Base-by-base conservation (phyloP, 2,888 invertebrate genomes). In the Idaea dimidiata region DNA sequence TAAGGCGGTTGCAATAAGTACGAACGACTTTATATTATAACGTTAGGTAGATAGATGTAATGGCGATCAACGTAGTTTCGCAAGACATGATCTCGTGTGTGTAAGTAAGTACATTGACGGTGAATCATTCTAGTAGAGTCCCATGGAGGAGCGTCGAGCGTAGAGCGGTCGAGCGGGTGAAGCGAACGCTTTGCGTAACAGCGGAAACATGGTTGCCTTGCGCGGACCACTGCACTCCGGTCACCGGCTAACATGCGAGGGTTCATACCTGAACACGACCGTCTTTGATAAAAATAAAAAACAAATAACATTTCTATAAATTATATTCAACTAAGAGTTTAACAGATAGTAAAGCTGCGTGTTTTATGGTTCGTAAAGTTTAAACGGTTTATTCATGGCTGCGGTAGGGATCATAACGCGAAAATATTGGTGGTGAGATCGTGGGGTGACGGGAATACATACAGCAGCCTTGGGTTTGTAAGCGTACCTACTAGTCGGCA, bases 141-240 rank as follows among this genome's bases (percentile, higher is more conserved):
- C 71, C 65, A 69, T 70, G 74, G 75, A 71, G 65, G 66, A 73
- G 71, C 58, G 66, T 71, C 67, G 76, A 69, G 71, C 58, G 66
- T 71, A 68, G 76, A 69, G 71, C 70, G 66, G 70, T 69, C 72
- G 70, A 75, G 73, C 72, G 69, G 65, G 62, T 72, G 68, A 72
- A 70, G 64, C 65, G 72, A 70, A 64, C 65, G 72, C 73, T 77
- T 82, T 81, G 79, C 78, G 77, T 75, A 80, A 80, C 71, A 78
- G 72, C 75, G 76, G 80, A 78, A 80, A 80, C 75, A 74, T 73
- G 76, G 79, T 73, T 72, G 72, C 74, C 75, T 78, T 76, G 77
- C 69, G 70, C 72, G 70, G 71, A 74, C 72, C 72, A 67, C 70
- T 73, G 76, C 74, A 77, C 77, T 77, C 70, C 68, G 71, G 68